Conservation (phyloP, 23 tunicate species). For the Trididemnum clinides region DNA sequence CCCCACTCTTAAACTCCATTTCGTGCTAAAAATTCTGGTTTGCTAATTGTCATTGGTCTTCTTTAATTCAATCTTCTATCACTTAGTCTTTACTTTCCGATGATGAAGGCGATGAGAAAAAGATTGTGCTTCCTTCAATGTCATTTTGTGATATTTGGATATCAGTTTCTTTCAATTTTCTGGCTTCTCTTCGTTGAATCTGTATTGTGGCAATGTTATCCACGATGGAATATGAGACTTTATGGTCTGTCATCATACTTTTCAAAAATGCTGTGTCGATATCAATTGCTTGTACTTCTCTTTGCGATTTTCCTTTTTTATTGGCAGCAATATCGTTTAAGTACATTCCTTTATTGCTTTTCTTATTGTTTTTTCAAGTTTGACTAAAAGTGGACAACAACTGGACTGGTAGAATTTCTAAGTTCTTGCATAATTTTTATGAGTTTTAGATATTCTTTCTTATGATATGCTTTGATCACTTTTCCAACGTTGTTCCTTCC, state of each 20-base stretch:
- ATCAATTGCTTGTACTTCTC: not conserved
- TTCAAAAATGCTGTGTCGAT: not conserved
- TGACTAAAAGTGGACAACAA: not conserved
- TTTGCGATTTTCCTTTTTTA: not conserved
- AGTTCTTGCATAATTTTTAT: not conserved
- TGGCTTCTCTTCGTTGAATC: not conserved
- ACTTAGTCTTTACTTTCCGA: not conserved
- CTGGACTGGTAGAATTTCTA: not conserved
- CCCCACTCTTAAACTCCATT: not conserved
- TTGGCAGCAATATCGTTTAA: not conserved
- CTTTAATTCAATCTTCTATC: not conserved
- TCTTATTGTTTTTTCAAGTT: not conserved
- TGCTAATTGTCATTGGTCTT: not conserved
- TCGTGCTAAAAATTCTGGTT: not conserved
- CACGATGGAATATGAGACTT: not conserved
- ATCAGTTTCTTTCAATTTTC: not conserved
- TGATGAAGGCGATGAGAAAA: not conserved
- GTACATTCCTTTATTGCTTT: not conserved
- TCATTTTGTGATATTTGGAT: not conserved
- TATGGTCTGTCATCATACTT: not conserved
- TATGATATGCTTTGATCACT: not conserved
- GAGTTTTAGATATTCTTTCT: not conserved
- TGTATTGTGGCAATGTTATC: not conserved
- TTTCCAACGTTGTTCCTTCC: not conserved
- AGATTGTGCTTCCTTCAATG: not conserved